Evolutionary conservation across 2,797 vertebrate genomes (phyloP).

Genomic region (Neomorphus geoffroyi): DNA sequence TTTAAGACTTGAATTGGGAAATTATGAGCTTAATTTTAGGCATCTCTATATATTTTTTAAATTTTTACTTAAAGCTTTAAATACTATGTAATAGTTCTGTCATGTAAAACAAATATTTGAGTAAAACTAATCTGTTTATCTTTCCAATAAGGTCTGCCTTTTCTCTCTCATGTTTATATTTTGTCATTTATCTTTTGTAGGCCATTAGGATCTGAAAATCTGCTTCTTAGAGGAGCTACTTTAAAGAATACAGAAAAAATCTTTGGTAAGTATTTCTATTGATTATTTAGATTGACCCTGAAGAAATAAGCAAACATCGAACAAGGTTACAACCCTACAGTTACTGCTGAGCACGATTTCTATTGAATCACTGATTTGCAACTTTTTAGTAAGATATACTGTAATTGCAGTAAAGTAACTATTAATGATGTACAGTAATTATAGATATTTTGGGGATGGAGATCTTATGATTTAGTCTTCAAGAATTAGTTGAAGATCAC

Average conservation of each 20-base stretch:
- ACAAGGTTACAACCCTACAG: neutral
- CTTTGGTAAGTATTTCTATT: slow-evolving; percentile 83
- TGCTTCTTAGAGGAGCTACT: slow-evolving; percentile 94
- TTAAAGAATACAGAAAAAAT: slow-evolving; percentile 94
- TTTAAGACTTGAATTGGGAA: neutral
- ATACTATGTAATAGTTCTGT: neutral
- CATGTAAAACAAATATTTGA: neutral
- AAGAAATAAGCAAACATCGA: neutral
- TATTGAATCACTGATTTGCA: neutral
- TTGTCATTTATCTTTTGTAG: slow-evolving; percentile 73
- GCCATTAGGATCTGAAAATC: slow-evolving; percentile 92
- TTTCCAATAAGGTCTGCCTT: neutral
- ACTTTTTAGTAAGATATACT: neutral
- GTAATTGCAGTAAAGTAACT: neutral
- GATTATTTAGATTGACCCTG: neutral
- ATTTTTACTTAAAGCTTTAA: neutral
- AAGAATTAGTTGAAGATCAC: neutral
- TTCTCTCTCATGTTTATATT: neutral
- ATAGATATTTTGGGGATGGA: neutral
- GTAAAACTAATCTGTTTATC: neutral
- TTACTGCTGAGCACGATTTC: neutral
- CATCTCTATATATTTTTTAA: neutral
- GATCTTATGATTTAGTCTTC: neutral
- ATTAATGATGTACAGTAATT: neutral
- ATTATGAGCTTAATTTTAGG: neutral